These are phyloP conservation scores for Drepana falcataria DNA, from an alignment of 2,888 invertebrate species.

Conservation along the genomic window DNA sequence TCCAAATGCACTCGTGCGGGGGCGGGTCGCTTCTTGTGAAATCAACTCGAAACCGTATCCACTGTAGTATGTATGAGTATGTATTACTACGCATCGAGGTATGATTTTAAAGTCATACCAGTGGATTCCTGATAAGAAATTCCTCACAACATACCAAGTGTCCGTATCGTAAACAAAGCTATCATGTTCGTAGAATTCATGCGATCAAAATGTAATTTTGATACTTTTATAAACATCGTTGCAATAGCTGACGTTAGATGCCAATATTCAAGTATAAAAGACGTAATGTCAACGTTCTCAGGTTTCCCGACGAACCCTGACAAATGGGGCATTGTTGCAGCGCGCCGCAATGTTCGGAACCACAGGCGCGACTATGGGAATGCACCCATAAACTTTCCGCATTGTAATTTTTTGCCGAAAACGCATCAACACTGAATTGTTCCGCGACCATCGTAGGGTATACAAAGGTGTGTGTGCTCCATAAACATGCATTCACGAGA, in stretches of 20 bases:
- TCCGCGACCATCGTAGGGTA: constrained; percentile 32
- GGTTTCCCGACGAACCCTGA: constrained; percentile 62
- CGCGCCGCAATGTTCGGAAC: constrained; percentile 25
- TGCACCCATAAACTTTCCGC: constrained; percentile 63
- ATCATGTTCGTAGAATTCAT: not conserved
- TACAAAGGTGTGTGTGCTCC: constrained; percentile 39
- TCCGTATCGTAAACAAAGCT: constrained; percentile 5
- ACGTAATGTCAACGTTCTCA: constrained; percentile 40
- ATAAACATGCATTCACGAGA: constrained; percentile 32
- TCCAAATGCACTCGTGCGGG: no score
- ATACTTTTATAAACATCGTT: constrained; percentile 21
- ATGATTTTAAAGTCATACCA: no score
- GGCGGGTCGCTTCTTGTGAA: no score
- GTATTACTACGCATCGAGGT: no score
- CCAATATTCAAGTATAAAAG: constrained; percentile 27
- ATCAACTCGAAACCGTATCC: no score
- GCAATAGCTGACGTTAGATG: constrained; percentile 23
- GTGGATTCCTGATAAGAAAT: not conserved
- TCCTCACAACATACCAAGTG: constrained; percentile 3
- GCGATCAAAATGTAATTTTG: constrained; percentile 14
- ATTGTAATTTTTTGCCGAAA: constrained; percentile 59
- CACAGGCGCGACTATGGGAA: constrained; percentile 49
- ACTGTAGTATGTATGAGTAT: no score
- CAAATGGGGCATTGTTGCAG: constrained; percentile 67
- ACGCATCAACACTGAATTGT: constrained; percentile 33